phyloP scores from a whole-genome alignment of 2,888 invertebrate species.

The Sphaerophoria rueppellii region DNA sequence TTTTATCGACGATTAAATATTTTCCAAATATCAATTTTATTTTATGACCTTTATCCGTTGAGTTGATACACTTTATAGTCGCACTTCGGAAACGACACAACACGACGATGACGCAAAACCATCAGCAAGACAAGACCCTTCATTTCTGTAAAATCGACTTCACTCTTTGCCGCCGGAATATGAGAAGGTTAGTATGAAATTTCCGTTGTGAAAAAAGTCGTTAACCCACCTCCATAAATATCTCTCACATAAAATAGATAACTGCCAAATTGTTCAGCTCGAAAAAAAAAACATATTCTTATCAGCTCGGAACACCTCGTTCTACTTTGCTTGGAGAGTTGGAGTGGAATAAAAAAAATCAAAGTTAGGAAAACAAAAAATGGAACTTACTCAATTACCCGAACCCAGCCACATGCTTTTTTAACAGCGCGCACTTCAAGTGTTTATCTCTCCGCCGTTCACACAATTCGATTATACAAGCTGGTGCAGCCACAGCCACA shows the following conservation, averaged over 20 bases:
- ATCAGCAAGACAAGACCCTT: too few species aligned
- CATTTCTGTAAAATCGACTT: neutral
- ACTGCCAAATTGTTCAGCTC: conserved; percentile 20
- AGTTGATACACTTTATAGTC: conserved; percentile 4
- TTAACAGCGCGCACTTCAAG: conserved; percentile 17
- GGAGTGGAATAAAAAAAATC: neutral
- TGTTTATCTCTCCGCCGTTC: conserved; percentile 57
- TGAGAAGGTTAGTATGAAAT: neutral
- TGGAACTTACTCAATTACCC: neutral
- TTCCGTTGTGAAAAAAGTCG: conserved; percentile 9
- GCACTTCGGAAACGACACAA: neutral
- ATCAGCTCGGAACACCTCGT: conserved; percentile 38
- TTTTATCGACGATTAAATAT: conserved; percentile 15
- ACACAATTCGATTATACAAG: conserved; percentile 59
- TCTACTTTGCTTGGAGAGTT: conserved; percentile 13
- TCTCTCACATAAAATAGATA: conserved; percentile 8
- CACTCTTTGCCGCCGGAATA: neutral
- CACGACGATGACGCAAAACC: too few species aligned
- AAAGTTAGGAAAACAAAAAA: conserved; percentile 4
- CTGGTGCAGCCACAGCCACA: conserved; percentile 5
- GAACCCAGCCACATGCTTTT: conserved; percentile 10
- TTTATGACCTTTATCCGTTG: conserved; percentile 1
- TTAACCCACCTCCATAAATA: conserved; percentile 30
- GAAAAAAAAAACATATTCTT: conserved; percentile 22
- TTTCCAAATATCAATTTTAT: conserved; percentile 1